phyloP scores from a whole-genome alignment of 1,140 invertebrate genomes.

The Drosophila repleta region DNA sequence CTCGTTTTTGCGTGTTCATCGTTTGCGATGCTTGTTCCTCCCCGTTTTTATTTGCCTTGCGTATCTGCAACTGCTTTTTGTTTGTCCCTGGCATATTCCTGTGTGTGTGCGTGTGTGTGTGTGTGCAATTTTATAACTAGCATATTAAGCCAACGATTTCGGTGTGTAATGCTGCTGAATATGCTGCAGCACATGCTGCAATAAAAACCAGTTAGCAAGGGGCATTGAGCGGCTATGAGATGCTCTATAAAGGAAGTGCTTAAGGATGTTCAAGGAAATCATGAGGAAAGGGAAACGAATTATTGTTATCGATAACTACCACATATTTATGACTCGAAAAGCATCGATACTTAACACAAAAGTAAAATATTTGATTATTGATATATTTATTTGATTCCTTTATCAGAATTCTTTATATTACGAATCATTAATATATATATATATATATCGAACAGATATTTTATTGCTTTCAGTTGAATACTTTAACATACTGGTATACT shows the following conservation, averaged over 20 bases:
- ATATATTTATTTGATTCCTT: no score
- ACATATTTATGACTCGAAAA: no score
- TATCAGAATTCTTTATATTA: no score
- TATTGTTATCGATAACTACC: no score
- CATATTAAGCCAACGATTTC: constrained; percentile 58
- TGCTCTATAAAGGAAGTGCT: constrained; percentile 7
- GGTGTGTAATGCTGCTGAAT: constrained; percentile 41
- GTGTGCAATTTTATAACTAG: constrained; percentile 49
- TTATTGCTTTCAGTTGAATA: no score
- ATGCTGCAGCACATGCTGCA: constrained; percentile 20
- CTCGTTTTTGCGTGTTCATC: constrained; percentile 18
- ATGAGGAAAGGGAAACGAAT: background rate
- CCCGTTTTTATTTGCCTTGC: constrained; percentile 32
- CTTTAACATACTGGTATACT: no score
- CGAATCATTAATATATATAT: no score
- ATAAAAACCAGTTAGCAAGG: background rate
- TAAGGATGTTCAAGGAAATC: no score
- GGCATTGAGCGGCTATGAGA: background rate
- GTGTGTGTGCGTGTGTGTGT: background rate
- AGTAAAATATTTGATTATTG: no score
- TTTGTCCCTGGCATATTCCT: constrained; percentile 16
- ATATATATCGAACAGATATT: no score
- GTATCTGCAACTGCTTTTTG: constrained; percentile 17
- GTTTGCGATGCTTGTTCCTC: constrained; percentile 11
- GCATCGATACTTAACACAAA: no score